phyloP scores from a whole-genome alignment of 1,140 invertebrate species.

The Bombus fervidus region DNA sequence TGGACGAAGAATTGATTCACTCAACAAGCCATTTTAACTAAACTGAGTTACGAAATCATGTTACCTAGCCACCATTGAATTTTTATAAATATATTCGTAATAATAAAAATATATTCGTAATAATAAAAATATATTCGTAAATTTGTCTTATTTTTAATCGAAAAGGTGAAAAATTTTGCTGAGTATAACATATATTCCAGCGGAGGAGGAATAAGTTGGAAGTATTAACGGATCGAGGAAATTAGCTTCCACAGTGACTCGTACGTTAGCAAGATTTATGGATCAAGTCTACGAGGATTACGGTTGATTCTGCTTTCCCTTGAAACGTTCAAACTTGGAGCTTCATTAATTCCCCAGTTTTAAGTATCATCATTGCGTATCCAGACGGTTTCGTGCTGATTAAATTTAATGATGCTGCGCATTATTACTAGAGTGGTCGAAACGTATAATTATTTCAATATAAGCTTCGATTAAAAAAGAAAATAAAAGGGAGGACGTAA shows the following conservation, averaged over 20 bases:
- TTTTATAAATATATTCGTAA: no score
- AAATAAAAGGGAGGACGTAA: not conserved
- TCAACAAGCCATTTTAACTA: no score
- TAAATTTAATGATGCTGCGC: conserved; percentile 1
- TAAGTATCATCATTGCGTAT: conserved; percentile 7
- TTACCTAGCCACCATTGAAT: no score
- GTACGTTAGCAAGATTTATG: conserved; percentile 15
- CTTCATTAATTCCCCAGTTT: conserved; percentile 17
- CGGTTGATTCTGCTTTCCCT: not conserved
- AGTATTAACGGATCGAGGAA: not conserved
- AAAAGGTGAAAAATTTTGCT: not conserved
- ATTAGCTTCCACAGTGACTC: conserved; percentile 8
- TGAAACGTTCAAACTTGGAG: not conserved
- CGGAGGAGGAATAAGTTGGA: not conserved
- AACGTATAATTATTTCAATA: not conserved
- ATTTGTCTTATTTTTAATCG: no score
- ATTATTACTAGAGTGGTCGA: not conserved
- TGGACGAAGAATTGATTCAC: no score
- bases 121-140: no score
- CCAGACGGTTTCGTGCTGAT: conserved; percentile 8
- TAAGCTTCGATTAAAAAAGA: not conserved
- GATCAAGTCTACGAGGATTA: conserved; percentile 5
- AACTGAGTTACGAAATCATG: no score
- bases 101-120: no score
- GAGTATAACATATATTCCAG: not conserved